Evolutionary conservation across 2,113 vertebrate species (phyloP).

Genomic region (Myotis davidii): DNA sequence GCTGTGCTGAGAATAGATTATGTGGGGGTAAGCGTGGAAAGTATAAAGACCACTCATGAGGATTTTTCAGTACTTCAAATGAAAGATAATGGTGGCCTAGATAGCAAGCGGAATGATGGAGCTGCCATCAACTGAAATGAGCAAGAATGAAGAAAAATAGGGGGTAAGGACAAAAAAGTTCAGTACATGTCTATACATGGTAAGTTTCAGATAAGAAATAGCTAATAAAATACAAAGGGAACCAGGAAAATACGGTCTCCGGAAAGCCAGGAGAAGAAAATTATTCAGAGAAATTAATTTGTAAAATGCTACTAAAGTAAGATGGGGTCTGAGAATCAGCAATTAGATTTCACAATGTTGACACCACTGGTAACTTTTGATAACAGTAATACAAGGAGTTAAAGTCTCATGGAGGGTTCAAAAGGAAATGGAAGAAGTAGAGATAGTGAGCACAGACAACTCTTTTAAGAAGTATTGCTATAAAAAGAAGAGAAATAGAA

Average conservation of each 20-base stretch:
- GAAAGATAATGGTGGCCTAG: not conserved
- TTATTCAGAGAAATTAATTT: conserved; percentile 8
- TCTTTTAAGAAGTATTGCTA: not conserved
- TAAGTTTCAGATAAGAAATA: conserved; percentile 6
- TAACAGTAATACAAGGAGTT: not conserved
- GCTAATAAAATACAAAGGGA: not conserved
- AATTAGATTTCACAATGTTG: not conserved
- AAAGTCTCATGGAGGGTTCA: not conserved
- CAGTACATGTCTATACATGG: not conserved
- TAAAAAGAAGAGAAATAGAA: not conserved
- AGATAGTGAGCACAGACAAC: not conserved
- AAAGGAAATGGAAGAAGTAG: not conserved
- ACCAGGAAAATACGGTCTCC: not conserved
- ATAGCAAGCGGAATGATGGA: not conserved
- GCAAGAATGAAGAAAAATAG: not conserved
- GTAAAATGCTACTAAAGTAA: not conserved
- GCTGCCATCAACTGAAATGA: not conserved
- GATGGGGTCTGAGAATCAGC: not conserved
- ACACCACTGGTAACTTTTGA: not conserved
- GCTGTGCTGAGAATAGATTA: not conserved
- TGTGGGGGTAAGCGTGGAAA: not conserved
- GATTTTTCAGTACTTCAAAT: not conserved
- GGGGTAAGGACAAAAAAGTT: not conserved
- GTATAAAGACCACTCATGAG: not conserved
- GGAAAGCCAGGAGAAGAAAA: conserved; percentile 1